A percentile compares a stretch with the other conserved stretches of the same genome.
Conservation (phyloP, 2,888 invertebrate species). For the Tanypteryx hageni region DNA sequence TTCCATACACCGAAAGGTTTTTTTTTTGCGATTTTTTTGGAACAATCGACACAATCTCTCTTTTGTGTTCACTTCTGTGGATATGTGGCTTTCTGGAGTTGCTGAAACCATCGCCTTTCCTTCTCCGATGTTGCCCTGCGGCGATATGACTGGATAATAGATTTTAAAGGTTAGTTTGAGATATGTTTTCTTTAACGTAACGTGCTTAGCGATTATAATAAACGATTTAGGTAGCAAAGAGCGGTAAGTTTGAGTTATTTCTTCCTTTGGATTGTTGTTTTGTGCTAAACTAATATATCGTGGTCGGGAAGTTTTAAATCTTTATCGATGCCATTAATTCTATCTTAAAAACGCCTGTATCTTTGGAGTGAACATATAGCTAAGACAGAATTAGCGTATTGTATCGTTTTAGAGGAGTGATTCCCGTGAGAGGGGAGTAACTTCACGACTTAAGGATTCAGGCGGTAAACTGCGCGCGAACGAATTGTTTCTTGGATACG, state of each 20-base stretch:
- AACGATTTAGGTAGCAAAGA: background rate
- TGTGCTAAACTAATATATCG: background rate
- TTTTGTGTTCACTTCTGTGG: conserved; percentile 8
- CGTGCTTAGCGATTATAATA: background rate
- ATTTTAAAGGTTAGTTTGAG: background rate
- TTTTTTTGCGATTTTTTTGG: background rate
- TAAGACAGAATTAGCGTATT: too few relatives aligned
- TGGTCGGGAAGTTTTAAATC: background rate
- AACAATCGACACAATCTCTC: background rate
- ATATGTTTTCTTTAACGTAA: background rate
- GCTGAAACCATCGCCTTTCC: background rate
- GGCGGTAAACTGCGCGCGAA: background rate
- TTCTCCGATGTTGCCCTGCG: conserved; percentile 10
- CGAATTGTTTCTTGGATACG: background rate
- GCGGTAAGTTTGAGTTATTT: background rate
- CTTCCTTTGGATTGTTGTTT: background rate
- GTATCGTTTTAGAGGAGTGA: too few relatives aligned
- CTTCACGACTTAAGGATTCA: background rate
- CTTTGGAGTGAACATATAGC: too few relatives aligned
- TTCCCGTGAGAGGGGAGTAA: background rate
- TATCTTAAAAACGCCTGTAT: background rate
- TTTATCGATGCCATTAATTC: background rate
- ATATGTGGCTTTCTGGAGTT: conserved; percentile 44
- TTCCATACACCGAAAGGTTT: background rate
- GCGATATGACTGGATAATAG: background rate